Conservation (phyloP, 2,797 vertebrate species). For the Pogonophryne albipinna region DNA sequence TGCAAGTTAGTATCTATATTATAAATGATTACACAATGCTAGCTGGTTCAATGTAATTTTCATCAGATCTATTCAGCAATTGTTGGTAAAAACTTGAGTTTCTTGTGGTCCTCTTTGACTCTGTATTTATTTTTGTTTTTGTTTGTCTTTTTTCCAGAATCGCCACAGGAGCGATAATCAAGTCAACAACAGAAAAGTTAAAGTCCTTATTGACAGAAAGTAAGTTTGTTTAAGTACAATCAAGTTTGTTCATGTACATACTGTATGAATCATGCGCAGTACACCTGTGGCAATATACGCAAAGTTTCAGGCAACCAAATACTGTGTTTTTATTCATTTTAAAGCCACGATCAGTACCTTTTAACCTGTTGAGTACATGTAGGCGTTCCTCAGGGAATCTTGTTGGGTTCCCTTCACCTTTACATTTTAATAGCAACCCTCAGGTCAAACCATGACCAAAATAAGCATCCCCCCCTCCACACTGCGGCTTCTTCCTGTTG, state of each 20-base stretch:
- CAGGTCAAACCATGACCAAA: constrained; percentile 44
- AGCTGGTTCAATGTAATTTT: not conserved
- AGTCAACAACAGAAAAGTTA: constrained; percentile 93
- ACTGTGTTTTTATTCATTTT: not conserved
- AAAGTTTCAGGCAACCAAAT: not conserved
- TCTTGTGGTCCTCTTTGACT: not conserved
- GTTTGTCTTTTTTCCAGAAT: constrained; percentile 81
- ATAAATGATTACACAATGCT: not conserved
- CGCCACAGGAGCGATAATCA: constrained; percentile 93
- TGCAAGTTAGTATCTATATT: not conserved
- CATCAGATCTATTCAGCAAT: not conserved
- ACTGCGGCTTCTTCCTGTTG: constrained; percentile 63
- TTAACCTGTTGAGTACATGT: not conserved
- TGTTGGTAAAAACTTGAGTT: not conserved
- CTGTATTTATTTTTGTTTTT: not conserved
- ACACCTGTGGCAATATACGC: not conserved
- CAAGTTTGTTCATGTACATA: too few relatives aligned
- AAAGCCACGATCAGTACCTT: not conserved
- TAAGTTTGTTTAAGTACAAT: constrained; percentile 78
- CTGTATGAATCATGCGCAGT: not conserved
- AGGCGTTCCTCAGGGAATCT: constrained; percentile 9
- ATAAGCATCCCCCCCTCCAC: constrained; percentile 10
- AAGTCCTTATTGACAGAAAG: constrained; percentile 91
- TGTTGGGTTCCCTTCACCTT: not conserved
- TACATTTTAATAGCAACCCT: constrained; percentile 3